Evolutionary conservation across 2,797 vertebrate species (phyloP), one percentile per base, ranked within the genome.

Genomic region (Takifugu ocellatus): DNA sequence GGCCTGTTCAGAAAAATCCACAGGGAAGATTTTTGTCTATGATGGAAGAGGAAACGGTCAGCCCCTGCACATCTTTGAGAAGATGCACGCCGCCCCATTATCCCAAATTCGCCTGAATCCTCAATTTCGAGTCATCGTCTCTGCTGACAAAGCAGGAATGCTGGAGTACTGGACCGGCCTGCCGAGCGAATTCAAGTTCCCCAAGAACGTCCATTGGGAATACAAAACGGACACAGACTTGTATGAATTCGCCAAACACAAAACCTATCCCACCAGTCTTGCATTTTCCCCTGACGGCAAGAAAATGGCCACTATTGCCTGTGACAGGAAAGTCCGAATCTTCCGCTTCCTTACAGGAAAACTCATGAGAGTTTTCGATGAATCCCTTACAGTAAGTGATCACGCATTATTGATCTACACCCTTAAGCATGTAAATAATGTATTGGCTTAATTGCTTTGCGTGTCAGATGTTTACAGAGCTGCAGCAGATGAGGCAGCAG

Each of bases 171-270:
- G 97, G 97, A 98, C 94, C 2, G 96, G 97, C 21, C 94, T 96
- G 55, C 91, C 91, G 5, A 93, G 88, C 0, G 96, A 98, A 51
- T 99, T 98, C 83, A 93, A 75, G 77, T 99, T 99, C 72, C 97
- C 96, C 8, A 94, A 87, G 81, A 90, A 96, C 6, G 92, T 99
- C 63, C 82, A 88, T 9, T 99, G 97, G 97, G 92, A 96, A 63
- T 99, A 93, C 84, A 99, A 99, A 91, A 99, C 96, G 0, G 97
- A 97, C 82, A 99, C 97, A 0, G 96, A 99, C 85, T 90, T 99
- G 52, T 99, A 99, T 57, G 96, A 99, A 81, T 99, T 98, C 85
- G 95, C 96, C 27, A 98, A 98, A 76, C 92, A 95, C 82, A 97
- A 95, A 83, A 94, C 97, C 1, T 97, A 94, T 61, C 94, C 94